Percentiles rank a stretch among this genome's conserved stretches.
phyloP scores from a whole-genome alignment of 2,113 vertebrate species.

The Arizona elegans region DNA sequence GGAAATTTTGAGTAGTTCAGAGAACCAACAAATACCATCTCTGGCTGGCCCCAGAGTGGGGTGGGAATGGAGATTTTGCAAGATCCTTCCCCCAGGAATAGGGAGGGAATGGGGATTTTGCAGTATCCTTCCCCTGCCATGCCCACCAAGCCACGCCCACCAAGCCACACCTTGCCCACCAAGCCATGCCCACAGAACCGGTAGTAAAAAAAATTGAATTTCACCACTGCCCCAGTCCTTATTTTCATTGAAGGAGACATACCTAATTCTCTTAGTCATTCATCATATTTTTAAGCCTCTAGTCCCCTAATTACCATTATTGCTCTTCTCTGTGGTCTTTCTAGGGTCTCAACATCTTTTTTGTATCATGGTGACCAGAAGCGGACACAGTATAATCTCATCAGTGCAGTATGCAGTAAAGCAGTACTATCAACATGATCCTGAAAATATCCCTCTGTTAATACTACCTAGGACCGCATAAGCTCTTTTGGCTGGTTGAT shows the following conservation, averaged over 20 bases:
- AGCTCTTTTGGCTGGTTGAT: not conserved
- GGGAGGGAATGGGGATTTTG: no score
- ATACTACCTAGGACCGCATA: not conserved
- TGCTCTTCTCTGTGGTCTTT: not conserved
- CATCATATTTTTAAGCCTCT: not conserved
- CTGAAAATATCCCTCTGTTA: not conserved
- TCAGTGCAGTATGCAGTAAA: not conserved
- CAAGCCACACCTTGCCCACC: no score
- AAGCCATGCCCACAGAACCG: no score
- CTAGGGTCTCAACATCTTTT: not conserved
- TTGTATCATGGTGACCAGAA: not conserved
- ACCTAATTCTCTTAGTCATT: not conserved
- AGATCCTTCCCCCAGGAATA: no score
- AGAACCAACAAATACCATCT: no score
- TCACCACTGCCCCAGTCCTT: not conserved
- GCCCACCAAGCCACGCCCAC: no score
- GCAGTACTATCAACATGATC: not conserved
- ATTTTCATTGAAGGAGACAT: not conserved
- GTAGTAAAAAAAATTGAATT: no score
- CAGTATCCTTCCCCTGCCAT: no score
- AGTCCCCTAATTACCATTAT: not conserved
- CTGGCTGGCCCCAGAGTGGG: no score
- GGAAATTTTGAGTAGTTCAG: no score
- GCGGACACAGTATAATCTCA: not conserved
- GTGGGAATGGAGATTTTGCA: no score